Conservation (phyloP, 2,888 invertebrate species). For the Aelia acuminata region DNA sequence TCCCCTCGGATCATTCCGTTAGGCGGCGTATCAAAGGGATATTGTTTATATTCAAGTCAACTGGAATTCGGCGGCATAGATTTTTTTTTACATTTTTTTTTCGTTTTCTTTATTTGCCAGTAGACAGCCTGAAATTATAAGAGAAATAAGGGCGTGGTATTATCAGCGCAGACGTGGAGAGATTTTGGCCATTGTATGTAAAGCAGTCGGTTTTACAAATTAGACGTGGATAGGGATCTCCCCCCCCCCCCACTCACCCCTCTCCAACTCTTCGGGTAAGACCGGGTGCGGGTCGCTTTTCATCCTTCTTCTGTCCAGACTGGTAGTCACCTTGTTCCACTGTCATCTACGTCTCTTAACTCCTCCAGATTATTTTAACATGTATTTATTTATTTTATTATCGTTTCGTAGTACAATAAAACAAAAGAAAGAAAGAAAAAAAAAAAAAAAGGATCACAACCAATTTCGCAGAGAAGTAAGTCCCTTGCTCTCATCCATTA, state of each 20-base stretch:
- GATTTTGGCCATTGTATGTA: conserved; percentile 56
- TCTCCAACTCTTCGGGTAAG: background rate
- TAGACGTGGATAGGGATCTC: conserved; percentile 42
- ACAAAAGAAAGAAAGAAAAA: no score
- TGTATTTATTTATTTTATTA: no score
- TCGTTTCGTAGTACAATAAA: no score
- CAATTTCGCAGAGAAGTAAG: no score
- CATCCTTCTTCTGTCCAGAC: background rate
- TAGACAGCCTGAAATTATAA: conserved; percentile 25
- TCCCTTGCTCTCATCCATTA: no score
- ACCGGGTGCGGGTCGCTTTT: background rate
- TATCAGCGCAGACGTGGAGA: conserved; percentile 21
- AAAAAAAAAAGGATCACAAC: no score
- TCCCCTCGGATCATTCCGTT: background rate
- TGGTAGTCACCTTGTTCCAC: no score
- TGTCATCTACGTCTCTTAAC: no score
- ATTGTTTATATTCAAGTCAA: background rate
- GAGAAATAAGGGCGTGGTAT: conserved; percentile 29
- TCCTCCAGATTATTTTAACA: no score
- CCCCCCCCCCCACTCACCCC: background rate
- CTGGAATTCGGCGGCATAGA: conserved; percentile 26
- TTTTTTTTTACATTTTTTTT: no score
- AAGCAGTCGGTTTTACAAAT: conserved; percentile 53
- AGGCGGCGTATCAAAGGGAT: conserved; percentile 38
- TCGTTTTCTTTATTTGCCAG: background rate